These are phyloP conservation scores for Magallana nippona DNA, from an alignment of 2,888 invertebrate species.

Conservation along the genomic window DNA sequence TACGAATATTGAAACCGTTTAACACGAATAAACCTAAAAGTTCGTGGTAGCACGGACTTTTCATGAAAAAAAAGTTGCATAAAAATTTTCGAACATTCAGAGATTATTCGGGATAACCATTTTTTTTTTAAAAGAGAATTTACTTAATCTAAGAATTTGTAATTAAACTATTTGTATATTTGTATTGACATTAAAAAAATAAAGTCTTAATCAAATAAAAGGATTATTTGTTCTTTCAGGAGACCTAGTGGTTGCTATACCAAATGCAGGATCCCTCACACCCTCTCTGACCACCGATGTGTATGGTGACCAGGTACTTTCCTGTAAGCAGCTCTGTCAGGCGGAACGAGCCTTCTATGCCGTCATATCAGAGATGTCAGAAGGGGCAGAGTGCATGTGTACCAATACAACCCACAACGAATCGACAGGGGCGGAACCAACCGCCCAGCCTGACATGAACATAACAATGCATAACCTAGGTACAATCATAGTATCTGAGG, in stretches of 20 bases:
- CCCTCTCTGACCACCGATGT: background rate
- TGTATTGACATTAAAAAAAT: too few relatives aligned
- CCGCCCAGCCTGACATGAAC: background rate
- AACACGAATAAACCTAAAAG: too few relatives aligned
- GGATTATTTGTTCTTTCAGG: background rate
- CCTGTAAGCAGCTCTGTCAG: constrained; percentile 18
- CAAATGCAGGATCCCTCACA: background rate
- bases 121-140: too few relatives aligned
- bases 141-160: too few relatives aligned
- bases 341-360: constrained; percentile 6
- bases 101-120: too few relatives aligned
- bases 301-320: background rate
- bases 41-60: too few relatives aligned
- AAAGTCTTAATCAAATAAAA: too few relatives aligned
- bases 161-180: too few relatives aligned
- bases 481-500: background rate
- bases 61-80: too few relatives aligned
- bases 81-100: too few relatives aligned
- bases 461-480: background rate
- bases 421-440: background rate
- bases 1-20: too few relatives aligned
- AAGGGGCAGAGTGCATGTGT: background rate
- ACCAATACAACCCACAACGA: background rate
- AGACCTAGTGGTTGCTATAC: background rate
- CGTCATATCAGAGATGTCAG: background rate